A percentile compares a stretch with the other conserved stretches of the same genome.
Conservation (phyloP, 1,140 invertebrate species). For the Scylla paramamosain region DNA sequence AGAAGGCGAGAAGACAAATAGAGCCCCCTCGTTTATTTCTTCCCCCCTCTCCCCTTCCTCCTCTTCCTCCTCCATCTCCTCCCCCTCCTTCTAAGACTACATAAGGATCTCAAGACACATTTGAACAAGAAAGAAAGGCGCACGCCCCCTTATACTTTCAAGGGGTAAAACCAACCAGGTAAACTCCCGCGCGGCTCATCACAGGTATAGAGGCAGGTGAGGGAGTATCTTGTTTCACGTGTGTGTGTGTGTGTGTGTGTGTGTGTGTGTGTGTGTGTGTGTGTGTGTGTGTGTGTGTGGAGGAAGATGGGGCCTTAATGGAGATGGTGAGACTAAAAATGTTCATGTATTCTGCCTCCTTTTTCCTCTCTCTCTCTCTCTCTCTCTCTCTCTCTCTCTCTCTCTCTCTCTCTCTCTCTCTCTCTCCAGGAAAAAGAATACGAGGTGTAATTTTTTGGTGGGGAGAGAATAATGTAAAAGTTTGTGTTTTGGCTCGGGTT, state of each 20-base stretch:
- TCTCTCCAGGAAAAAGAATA: no score
- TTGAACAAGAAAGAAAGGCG: not conserved
- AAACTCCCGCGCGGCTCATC: not conserved
- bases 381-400: no score
- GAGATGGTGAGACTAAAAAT: no score
- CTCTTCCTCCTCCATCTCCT: not conserved
- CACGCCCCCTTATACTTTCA: not conserved
- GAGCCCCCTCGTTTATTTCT: not conserved
- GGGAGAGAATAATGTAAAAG: no score
- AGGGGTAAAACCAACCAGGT: not conserved
- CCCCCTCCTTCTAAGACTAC: not conserved
- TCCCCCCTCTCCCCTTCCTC: not conserved
- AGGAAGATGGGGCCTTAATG: not conserved
- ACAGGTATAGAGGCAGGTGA: not conserved
- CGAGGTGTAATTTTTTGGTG: no score
- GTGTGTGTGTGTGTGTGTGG: conserved; percentile 55
- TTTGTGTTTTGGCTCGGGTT: no score
- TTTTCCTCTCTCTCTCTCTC: no score
- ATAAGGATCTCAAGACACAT: not conserved
- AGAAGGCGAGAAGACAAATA: not conserved
- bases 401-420: no score
- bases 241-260: conserved; percentile 59
- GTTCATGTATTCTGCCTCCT: no score
- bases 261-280: conserved; percentile 56
- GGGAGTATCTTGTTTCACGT: not conserved